A percentile compares a stretch with the other conserved stretches of the same genome.
phyloP scores from a whole-genome alignment of 2,113 vertebrate species.

The Engystomops pustulosus region DNA sequence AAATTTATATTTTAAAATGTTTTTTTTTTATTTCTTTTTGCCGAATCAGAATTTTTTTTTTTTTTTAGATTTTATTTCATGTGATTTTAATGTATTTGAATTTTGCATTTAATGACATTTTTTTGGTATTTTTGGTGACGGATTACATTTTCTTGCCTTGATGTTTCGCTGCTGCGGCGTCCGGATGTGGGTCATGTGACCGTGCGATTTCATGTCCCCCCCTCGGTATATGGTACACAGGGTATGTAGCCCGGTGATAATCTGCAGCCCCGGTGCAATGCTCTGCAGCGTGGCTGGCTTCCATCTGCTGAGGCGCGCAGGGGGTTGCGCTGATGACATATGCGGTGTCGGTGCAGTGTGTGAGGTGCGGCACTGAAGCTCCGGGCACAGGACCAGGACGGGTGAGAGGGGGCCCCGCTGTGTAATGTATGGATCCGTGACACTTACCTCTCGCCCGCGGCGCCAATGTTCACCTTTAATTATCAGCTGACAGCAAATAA shows the following conservation, averaged over 20 bases:
- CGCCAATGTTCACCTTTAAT: neutral
- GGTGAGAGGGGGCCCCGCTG: slow-evolving; percentile 16
- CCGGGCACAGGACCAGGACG: slow-evolving; percentile 38
- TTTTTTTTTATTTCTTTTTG: no score
- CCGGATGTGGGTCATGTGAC: neutral
- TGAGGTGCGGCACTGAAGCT: neutral
- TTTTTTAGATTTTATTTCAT: no score
- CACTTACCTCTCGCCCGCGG: neutral
- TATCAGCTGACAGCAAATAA: neutral
- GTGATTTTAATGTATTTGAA: no score
- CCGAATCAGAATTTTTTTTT: no score
- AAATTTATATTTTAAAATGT: no score
- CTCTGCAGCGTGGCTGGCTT: neutral
- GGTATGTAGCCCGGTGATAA: no score
- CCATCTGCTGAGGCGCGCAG: slow-evolving; percentile 4
- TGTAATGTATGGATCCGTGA: slow-evolving; percentile 25
- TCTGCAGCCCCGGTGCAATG: neutral
- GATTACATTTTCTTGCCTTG: no score
- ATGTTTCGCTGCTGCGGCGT: slow-evolving; percentile 35
- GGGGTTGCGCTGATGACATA: neutral
- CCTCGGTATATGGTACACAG: no score
- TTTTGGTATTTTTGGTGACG: no score
- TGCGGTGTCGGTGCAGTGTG: neutral
- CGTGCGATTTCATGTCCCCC: no score
- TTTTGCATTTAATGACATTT: no score